phyloP scores from a whole-genome alignment of 2,888 invertebrate species.

The Stictocephala bisonia region DNA sequence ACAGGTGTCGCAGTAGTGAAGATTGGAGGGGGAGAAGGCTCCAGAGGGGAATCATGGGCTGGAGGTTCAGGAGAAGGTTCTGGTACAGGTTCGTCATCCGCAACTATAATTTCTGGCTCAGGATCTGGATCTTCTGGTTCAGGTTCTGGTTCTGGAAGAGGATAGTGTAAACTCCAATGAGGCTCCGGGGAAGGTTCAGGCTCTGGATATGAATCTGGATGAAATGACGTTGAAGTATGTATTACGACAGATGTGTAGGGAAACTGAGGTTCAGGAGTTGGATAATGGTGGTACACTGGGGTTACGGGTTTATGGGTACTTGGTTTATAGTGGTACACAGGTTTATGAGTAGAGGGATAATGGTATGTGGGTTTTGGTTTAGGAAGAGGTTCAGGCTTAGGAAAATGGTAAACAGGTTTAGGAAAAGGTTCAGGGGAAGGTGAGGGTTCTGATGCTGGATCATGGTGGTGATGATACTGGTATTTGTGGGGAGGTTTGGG shows the following conservation, averaged over 20 bases:
- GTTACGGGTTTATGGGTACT: neutral
- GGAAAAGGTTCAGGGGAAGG: conserved; percentile 36
- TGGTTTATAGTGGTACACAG: conserved; percentile 33
- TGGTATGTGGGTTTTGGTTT: conserved; percentile 19
- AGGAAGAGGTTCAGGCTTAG: conserved; percentile 35
- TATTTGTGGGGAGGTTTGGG: conserved; percentile 43
- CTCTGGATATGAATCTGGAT: conserved; percentile 20
- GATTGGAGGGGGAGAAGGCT: conserved; percentile 29
- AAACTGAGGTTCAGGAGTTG: conserved; percentile 21
- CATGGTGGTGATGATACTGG: conserved; percentile 1
- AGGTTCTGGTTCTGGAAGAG: conserved; percentile 5
- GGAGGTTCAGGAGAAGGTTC: conserved; percentile 19
- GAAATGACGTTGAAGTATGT: conserved; percentile 1
- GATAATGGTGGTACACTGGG: conserved; percentile 7
- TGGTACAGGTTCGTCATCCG: neutral
- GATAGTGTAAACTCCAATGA: neutral
- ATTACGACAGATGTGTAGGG: conserved; percentile 24
- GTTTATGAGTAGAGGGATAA: conserved; percentile 20
- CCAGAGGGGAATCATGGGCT: neutral
- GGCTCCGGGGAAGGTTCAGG: conserved; percentile 27
- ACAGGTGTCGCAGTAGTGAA: conserved; percentile 17
- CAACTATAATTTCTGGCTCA: neutral
- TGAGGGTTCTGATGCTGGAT: conserved; percentile 1
- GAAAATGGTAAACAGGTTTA: conserved; percentile 29
- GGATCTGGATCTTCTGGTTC: conserved; percentile 8